Percentiles rank a stretch among this genome's conserved stretches.
Evolutionary conservation across 2,888 invertebrate genomes (phyloP).

Genomic region (Muscina levida): DNA sequence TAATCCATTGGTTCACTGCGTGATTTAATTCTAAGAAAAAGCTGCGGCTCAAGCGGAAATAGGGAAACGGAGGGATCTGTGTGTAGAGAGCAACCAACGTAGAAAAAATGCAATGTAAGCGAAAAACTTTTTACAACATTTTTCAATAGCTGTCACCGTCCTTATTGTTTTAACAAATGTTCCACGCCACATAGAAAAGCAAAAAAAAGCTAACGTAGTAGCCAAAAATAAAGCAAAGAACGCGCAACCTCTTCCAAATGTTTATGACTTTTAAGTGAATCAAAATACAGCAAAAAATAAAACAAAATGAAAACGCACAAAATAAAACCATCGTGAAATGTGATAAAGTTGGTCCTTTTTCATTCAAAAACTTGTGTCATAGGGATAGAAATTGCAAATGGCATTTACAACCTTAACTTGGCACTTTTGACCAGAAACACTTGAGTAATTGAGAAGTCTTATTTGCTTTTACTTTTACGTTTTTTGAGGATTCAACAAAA

Average conservation of each 20-base stretch:
- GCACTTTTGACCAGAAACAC: not conserved
- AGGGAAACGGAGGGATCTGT: not conserved
- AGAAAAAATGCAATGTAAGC: slow-evolving; percentile 31
- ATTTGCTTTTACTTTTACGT: not conserved
- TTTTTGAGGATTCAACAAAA: not conserved
- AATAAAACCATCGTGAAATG: not conserved
- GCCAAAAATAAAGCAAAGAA: not conserved
- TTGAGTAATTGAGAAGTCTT: not conserved
- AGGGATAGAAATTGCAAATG: not conserved
- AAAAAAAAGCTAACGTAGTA: not conserved
- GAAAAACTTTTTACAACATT: slow-evolving; percentile 29
- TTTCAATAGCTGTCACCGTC: slow-evolving; percentile 29
- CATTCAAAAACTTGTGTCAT: not conserved
- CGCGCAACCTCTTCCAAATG: not conserved
- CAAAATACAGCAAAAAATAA: not conserved
- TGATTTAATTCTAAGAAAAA: not conserved
- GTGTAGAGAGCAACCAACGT: not conserved
- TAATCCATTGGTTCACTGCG: not conserved
- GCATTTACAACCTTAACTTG: not conserved
- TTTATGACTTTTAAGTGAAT: slow-evolving; percentile 13
- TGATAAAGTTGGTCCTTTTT: not conserved
- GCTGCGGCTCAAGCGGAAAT: not conserved
- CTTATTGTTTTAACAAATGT: slow-evolving; percentile 16
- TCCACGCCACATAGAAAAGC: not conserved
- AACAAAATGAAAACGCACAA: no score